phyloP scores from a whole-genome alignment of 2,888 invertebrate species.

The Bhutanitis thaidina region DNA sequence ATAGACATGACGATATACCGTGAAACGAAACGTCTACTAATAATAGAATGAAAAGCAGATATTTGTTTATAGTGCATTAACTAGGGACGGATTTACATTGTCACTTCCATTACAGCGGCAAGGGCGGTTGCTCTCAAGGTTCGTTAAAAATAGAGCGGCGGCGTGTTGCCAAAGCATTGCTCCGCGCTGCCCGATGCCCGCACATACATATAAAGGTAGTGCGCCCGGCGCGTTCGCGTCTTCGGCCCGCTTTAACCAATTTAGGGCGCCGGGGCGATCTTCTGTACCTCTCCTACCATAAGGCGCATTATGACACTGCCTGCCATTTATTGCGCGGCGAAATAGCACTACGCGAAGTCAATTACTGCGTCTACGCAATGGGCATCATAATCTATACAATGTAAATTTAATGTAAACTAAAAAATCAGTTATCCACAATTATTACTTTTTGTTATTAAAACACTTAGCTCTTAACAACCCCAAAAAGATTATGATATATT shows the following conservation, averaged over 20 bases:
- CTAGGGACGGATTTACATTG: constrained; percentile 33
- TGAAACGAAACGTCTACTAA: constrained; percentile 40
- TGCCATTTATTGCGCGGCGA: constrained; percentile 11
- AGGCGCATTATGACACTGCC: constrained; percentile 26
- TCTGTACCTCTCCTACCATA: constrained; percentile 22
- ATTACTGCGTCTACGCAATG: too few species aligned
- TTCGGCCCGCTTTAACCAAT: constrained; percentile 47
- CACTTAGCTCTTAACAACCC: too few species aligned
- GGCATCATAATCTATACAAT: too few species aligned
- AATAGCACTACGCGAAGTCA: neutral
- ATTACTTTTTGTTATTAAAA: too few species aligned
- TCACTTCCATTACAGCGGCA: constrained; percentile 56
- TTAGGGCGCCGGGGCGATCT: constrained; percentile 38
- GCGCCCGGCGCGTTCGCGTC: constrained; percentile 39
- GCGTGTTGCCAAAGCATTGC: constrained; percentile 67
- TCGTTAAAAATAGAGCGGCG: constrained; percentile 74
- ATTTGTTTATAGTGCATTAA: constrained; percentile 33
- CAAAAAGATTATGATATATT: too few species aligned
- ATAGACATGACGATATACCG: constrained; percentile 40
- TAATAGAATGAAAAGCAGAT: constrained; percentile 41
- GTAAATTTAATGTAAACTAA: too few species aligned
- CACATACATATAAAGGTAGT: constrained; percentile 48
- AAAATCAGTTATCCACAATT: too few species aligned
- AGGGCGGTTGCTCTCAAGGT: constrained; percentile 77
- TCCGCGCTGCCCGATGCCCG: constrained; percentile 54